Conservation (phyloP, 2,113 vertebrate genomes). For the Caranx ignobilis region DNA sequence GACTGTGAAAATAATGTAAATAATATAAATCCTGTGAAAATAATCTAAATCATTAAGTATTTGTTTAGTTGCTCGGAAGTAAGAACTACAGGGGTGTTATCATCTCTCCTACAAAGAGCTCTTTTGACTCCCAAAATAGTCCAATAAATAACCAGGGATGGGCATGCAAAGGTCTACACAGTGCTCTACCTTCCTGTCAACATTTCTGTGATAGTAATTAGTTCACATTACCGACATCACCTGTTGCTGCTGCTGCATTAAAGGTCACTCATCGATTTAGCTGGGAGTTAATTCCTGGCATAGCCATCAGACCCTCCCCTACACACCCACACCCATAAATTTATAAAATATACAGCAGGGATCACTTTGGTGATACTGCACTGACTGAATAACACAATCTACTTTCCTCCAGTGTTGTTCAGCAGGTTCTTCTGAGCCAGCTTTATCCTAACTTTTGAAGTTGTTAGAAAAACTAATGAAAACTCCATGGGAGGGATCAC, state of each 20-base stretch:
- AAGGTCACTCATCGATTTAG: constrained; percentile 40
- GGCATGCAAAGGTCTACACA: background rate
- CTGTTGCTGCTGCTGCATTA: constrained; percentile 4
- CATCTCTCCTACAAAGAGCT: too few species aligned
- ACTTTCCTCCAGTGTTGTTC: too few species aligned
- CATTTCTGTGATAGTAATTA: constrained; percentile 23
- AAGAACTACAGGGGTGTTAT: too few species aligned
- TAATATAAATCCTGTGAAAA: too few species aligned
- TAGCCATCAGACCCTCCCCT: background rate
- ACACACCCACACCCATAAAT: background rate
- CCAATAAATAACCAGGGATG: background rate
- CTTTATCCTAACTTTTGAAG: background rate
- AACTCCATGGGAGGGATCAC: background rate
- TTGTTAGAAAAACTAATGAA: background rate
- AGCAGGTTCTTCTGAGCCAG: too few species aligned
- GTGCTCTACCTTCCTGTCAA: background rate
- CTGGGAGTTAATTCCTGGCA: constrained; percentile 32
- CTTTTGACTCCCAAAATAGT: too few species aligned
- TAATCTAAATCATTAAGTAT: too few species aligned
- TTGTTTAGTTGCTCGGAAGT: too few species aligned
- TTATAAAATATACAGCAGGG: constrained; percentile 18
- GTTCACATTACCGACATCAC: background rate
- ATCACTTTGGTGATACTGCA: background rate
- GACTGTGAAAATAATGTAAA: too few species aligned
- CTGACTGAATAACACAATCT: too few species aligned